Conservation (phyloP, 2,797 vertebrate species). For the Philypnodon macrostomus region DNA sequence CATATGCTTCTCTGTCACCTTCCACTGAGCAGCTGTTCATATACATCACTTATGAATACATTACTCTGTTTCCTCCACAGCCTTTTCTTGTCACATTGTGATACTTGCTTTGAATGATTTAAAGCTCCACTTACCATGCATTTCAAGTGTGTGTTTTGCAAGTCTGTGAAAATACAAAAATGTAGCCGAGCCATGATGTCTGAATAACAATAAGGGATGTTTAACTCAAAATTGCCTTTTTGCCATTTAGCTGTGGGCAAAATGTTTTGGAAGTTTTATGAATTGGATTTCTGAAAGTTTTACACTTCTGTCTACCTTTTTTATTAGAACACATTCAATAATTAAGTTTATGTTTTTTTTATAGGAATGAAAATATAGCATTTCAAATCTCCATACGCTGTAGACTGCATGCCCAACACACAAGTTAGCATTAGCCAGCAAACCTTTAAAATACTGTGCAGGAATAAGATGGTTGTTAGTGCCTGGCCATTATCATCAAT, state of each 20-base stretch:
- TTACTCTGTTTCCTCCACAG: conserved; percentile 4
- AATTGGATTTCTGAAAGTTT: too few species aligned
- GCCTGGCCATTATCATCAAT: too few species aligned
- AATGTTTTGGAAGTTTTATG: too few species aligned
- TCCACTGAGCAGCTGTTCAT: not conserved
- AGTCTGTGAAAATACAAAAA: not conserved
- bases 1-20: conserved; percentile 13
- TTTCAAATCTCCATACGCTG: too few species aligned
- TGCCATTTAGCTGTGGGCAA: not conserved
- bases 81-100: conserved; percentile 19
- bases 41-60: conserved; percentile 13
- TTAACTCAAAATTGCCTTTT: not conserved
- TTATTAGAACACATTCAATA: too few species aligned
- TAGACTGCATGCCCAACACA: too few species aligned
- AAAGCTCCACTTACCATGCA: conserved; percentile 16
- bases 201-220: conserved; percentile 4
- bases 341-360: too few species aligned
- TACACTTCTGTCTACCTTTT: too few species aligned
- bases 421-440: too few species aligned
- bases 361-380: too few species aligned
- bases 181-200: not conserved
- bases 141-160: conserved; percentile 7
- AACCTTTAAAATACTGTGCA: too few species aligned
- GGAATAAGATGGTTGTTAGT: too few species aligned
- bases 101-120: conserved; percentile 19